Conservation (phyloP, 2,888 invertebrate species). For the Papilio gigon region DNA sequence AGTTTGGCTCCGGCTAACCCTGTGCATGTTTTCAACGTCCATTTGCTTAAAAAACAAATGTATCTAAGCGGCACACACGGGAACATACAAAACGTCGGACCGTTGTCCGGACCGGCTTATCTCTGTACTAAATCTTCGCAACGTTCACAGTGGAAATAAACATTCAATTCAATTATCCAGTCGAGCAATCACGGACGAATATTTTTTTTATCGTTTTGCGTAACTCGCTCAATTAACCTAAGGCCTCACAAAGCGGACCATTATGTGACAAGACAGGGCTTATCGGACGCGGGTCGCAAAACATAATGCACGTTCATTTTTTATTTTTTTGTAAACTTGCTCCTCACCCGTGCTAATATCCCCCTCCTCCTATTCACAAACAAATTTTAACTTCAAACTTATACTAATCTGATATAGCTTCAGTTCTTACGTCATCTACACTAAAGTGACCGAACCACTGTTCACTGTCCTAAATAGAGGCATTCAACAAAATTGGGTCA, state of each 20-base stretch:
- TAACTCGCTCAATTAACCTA: slow-evolving; percentile 34
- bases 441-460: not conserved
- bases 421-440: not conserved
- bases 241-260: slow-evolving; percentile 14
- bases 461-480: not conserved
- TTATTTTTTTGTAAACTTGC: not conserved
- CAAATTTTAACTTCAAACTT: not conserved
- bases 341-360: not conserved
- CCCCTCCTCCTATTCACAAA: too few relatives aligned
- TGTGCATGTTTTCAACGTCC: not conserved
- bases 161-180: slow-evolving; percentile 29
- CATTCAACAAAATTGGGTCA: slow-evolving; percentile 13
- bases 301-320: not conserved
- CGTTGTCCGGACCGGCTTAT: not conserved
- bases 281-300: not conserved
- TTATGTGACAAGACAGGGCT: slow-evolving; percentile 23
- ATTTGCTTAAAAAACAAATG: not conserved
- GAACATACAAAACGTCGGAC: not conserved
- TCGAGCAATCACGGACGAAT: slow-evolving; percentile 20
- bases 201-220: slow-evolving; percentile 29
- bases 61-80: too few relatives aligned
- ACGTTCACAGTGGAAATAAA: slow-evolving; percentile 17
- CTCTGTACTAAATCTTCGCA: slow-evolving; percentile 1
- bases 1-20: too few relatives aligned
- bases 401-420: not conserved